These are phyloP conservation scores for Alfaro cultratus DNA, from an alignment of 2,797 vertebrate genomes.

Conservation along the genomic window DNA sequence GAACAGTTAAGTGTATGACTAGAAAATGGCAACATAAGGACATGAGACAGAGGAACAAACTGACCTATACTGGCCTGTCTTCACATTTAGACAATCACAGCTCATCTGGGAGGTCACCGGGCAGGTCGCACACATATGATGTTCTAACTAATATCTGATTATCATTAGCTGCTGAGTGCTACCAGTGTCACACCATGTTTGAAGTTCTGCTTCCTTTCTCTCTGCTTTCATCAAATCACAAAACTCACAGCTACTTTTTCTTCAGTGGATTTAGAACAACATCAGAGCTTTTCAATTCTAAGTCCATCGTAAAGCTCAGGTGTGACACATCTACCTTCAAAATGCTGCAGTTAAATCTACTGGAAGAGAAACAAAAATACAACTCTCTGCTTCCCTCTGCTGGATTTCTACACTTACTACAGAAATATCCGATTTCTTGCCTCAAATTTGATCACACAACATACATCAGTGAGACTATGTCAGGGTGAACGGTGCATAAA, in stretches of 20 bases:
- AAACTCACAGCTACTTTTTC: not conserved
- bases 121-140: conserved; percentile 38
- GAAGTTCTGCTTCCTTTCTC: not conserved
- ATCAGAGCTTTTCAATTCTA: not conserved
- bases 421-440: not conserved
- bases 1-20: not conserved
- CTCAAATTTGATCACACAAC: not conserved
- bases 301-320: not conserved
- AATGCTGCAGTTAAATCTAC: not conserved
- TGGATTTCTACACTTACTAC: conserved; percentile 37
- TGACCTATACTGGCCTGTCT: not conserved
- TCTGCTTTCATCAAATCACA: not conserved
- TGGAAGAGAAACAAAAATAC: not conserved
- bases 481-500: not conserved
- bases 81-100: conserved; percentile 14
- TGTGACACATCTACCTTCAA: not conserved
- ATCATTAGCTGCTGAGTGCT: conserved; percentile 7
- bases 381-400: conserved; percentile 61
- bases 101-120: conserved; percentile 32
- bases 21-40: not conserved
- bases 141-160: conserved; percentile 65
- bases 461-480: not conserved
- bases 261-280: not conserved
- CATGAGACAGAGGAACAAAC: not conserved
- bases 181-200: not conserved